A percentile compares a stretch with the other conserved stretches of the same genome.
phyloP scores from a whole-genome alignment of 2,888 invertebrate genomes.

The Petrophora chlorosata region DNA sequence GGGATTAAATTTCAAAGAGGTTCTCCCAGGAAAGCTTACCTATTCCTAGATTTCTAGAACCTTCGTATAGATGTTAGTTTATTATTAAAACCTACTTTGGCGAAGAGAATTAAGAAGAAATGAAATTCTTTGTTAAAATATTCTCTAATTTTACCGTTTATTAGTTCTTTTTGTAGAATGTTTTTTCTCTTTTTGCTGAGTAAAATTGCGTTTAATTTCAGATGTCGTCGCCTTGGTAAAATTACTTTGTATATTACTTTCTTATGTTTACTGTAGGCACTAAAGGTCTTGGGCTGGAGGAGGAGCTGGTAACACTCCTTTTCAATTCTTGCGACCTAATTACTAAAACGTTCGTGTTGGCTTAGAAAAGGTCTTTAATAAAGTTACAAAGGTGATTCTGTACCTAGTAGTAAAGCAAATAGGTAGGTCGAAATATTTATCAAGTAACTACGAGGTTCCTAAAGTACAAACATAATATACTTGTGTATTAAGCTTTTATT shows the following conservation, averaged over 20 bases:
- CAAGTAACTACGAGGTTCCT: too few relatives aligned
- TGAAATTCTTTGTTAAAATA: conserved; percentile 25
- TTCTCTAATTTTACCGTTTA: conserved; percentile 23
- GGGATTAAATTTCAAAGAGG: conserved; percentile 65
- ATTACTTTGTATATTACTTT: conserved; percentile 13
- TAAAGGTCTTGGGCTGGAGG: too few relatives aligned
- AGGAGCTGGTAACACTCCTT: too few relatives aligned
- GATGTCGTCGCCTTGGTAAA: conserved; percentile 8
- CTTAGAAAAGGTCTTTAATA: too few relatives aligned
- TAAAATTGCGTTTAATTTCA: conserved; percentile 21
- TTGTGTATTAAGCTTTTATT: too few relatives aligned
- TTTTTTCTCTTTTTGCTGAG: conserved; percentile 18
- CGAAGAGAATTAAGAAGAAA: conserved; percentile 21
- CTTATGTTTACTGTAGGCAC: conserved; percentile 7
- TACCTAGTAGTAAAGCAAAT: too few relatives aligned
- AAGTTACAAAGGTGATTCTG: too few relatives aligned
- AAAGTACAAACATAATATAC: too few relatives aligned
- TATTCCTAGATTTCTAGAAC: conserved; percentile 15
- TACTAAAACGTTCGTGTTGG: too few relatives aligned
- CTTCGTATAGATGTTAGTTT: conserved; percentile 25
- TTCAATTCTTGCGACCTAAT: too few relatives aligned
- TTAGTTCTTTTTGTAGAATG: conserved; percentile 20
- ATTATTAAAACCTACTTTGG: conserved; percentile 27
- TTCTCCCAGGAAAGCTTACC: conserved; percentile 40
- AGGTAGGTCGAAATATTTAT: too few relatives aligned